Conservation (phyloP, 2,113 vertebrate genomes). For the Mionectes macconnelli region DNA sequence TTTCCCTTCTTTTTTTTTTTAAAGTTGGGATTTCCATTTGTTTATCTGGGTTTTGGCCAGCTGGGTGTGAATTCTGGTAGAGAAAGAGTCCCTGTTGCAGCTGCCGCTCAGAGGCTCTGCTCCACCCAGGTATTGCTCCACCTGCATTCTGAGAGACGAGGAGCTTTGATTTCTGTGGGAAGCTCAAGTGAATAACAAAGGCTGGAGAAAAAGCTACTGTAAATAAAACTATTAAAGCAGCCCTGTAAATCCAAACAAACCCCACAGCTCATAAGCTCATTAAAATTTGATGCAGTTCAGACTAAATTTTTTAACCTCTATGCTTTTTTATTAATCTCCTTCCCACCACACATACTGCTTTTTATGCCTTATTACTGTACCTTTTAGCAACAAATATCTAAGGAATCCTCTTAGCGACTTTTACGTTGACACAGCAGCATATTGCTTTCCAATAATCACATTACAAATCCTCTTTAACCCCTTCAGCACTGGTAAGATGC, state of each 20-base stretch:
- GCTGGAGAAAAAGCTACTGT: constrained; percentile 73
- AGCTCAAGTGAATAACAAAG: constrained; percentile 66
- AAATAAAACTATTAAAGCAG: constrained; percentile 81
- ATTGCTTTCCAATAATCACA: constrained; percentile 68
- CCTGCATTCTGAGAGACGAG: constrained; percentile 53
- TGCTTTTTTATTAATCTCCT: constrained; percentile 80
- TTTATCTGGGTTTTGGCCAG: constrained; percentile 58
- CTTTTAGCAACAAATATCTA: constrained; percentile 73
- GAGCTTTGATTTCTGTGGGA: constrained; percentile 60
- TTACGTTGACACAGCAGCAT: constrained; percentile 64
- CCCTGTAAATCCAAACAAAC: constrained; percentile 79
- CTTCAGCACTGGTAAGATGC: background rate
- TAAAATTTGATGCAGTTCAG: constrained; percentile 79
- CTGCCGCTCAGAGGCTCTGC: constrained; percentile 6
- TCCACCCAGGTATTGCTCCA: constrained; percentile 54
- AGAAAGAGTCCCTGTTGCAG: constrained; percentile 39
- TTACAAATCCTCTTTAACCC: constrained; percentile 69
- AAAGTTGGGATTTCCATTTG: constrained; percentile 32
- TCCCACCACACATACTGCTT: constrained; percentile 69
- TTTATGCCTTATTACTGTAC: constrained; percentile 78
- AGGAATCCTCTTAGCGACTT: constrained; percentile 77
- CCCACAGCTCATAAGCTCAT: constrained; percentile 82
- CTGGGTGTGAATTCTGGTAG: background rate
- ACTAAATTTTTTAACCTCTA: constrained; percentile 77
- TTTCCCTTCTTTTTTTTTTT: background rate